phyloP scores from a whole-genome alignment of 2,113 vertebrate genomes.

The Arvicanthis niloticus region DNA sequence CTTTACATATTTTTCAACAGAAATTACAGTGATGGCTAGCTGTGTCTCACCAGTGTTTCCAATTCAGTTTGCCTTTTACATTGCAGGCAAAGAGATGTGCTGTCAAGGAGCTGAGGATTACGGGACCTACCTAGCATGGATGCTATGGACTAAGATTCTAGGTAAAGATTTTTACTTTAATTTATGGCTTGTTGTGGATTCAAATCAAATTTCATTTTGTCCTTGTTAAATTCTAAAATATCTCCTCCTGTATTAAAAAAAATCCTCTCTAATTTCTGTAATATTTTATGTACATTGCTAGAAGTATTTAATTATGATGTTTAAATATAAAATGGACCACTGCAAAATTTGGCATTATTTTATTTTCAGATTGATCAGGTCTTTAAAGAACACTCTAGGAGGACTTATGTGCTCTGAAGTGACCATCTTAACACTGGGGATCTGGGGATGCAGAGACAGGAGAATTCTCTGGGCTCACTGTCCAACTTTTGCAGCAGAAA shows the following conservation, averaged over 20 bases:
- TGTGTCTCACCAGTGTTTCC: neutral
- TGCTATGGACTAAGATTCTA: neutral
- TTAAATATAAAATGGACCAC: slow-evolving; percentile 59
- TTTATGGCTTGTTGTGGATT: neutral
- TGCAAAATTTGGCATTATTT: slow-evolving; percentile 70
- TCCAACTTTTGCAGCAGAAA: neutral
- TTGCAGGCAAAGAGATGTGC: neutral
- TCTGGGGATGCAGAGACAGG: too few species aligned
- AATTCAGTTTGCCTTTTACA: neutral
- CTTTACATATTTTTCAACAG: neutral
- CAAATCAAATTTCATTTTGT: neutral
- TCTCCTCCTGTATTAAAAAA: neutral
- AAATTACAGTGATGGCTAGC: neutral
- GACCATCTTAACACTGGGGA: neutral
- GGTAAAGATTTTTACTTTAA: neutral
- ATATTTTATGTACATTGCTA: neutral
- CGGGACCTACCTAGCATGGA: neutral
- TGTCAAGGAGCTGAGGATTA: neutral
- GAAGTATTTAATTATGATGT: slow-evolving; percentile 55
- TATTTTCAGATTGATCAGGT: slow-evolving; percentile 72
- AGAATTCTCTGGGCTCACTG: neutral
- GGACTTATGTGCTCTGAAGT: neutral
- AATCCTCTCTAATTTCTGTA: neutral
- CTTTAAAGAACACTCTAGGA: slow-evolving; percentile 76
- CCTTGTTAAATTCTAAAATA: slow-evolving; percentile 3